Conservation (phyloP, 2,797 vertebrate species). For the Tamandua tetradactyla region DNA sequence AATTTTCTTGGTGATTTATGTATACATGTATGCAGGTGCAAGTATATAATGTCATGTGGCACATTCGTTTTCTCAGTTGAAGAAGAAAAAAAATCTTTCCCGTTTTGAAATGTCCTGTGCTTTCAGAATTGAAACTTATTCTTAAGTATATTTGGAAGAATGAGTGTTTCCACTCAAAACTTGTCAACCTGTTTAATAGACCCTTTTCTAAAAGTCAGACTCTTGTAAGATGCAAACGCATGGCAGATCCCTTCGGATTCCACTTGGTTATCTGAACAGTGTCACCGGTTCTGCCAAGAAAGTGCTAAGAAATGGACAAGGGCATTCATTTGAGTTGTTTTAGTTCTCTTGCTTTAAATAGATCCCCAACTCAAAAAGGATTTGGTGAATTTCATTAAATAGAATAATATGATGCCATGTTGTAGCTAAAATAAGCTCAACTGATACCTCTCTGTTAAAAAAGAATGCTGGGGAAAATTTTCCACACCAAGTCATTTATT, state of each 20-base stretch:
- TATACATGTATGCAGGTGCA: not conserved
- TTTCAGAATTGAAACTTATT: slow-evolving; percentile 50
- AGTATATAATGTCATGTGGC: not conserved
- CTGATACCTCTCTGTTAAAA: slow-evolving; percentile 77
- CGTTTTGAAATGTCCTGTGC: slow-evolving; percentile 5
- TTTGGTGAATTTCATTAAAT: slow-evolving; percentile 71
- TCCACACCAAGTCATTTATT: not conserved
- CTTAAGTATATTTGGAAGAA: slow-evolving; percentile 32
- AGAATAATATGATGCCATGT: slow-evolving; percentile 75
- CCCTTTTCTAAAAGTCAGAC: slow-evolving; percentile 41
- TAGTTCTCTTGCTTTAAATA: slow-evolving; percentile 66
- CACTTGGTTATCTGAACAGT: not conserved
- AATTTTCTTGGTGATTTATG: not conserved
- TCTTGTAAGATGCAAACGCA: slow-evolving; percentile 9
- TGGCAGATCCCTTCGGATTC: slow-evolving; percentile 43
- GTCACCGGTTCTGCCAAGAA: slow-evolving; percentile 62
- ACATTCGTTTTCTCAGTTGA: not conserved
- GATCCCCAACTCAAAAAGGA: slow-evolving; percentile 70
- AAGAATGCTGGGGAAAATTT: not conserved
- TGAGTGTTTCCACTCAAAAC: slow-evolving; percentile 19
- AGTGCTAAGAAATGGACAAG: slow-evolving; percentile 45
- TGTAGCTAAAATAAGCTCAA: slow-evolving; percentile 77
- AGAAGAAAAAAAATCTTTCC: slow-evolving; percentile 7
- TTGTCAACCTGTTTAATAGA: not conserved
- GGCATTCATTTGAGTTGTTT: slow-evolving; percentile 60